A percentile compares a stretch with the other conserved stretches of the same genome.
Conservation (phyloP, 2,797 vertebrate genomes). For the Pogoniulus pusillus region DNA sequence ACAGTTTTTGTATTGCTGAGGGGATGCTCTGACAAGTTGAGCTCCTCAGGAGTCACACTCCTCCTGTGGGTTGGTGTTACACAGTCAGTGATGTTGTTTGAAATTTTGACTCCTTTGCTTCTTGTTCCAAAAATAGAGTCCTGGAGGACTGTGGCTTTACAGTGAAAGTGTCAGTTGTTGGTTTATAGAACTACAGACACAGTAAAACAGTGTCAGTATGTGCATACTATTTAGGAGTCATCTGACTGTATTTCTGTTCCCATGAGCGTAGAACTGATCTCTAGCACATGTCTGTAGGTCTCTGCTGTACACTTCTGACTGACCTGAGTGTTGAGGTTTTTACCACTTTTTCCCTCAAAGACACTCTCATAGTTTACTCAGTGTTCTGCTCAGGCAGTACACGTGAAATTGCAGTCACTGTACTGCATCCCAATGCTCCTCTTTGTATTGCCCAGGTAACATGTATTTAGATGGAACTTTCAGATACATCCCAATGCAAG, state of each 20-base stretch:
- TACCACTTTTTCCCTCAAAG: background rate
- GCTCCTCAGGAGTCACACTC: background rate
- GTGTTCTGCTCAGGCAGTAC: background rate
- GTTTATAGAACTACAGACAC: background rate
- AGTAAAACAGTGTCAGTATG: background rate
- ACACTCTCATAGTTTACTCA: background rate
- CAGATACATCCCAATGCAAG: background rate
- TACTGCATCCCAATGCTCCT: background rate
- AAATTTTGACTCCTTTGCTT: background rate
- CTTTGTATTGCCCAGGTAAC: background rate
- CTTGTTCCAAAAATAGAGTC: background rate
- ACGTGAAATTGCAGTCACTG: background rate
- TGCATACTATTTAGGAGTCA: background rate
- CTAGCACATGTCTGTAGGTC: fast-evolving
- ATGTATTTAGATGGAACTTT: background rate
- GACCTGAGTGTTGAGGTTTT: background rate
- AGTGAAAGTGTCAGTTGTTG: background rate
- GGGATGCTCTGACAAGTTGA: background rate
- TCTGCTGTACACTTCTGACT: background rate
- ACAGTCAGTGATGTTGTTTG: background rate
- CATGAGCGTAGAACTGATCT: fast-evolving
- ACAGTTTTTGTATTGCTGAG: background rate
- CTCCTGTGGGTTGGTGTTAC: background rate
- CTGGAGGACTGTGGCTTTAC: background rate
- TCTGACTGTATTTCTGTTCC: background rate